Evolutionary conservation across 2,113 vertebrate species (phyloP).

Genomic region (Heptranchias perlo): DNA sequence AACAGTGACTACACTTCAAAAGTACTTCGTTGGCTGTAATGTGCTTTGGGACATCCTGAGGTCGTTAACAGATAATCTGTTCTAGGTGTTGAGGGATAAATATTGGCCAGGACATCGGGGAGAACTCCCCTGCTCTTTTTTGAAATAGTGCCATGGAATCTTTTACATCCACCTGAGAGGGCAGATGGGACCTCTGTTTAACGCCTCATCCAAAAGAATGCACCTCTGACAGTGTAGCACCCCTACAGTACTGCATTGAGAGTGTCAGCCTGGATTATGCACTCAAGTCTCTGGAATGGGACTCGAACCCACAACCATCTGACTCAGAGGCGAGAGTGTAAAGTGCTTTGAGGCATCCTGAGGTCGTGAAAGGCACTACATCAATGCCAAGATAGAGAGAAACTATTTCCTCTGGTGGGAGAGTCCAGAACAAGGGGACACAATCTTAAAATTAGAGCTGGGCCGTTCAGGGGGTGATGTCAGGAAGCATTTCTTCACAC

Average conservation of each 20-base stretch:
- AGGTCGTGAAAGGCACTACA: not conserved
- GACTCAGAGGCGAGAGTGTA: not conserved
- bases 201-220: not conserved
- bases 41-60: not conserved
- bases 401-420: not conserved
- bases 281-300: too few species aligned
- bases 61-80: not conserved
- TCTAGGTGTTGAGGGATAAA: not conserved
- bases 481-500: not conserved
- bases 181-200: not conserved
- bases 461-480: not conserved
- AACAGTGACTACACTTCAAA: too few species aligned
- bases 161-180: not conserved
- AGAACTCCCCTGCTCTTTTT: not conserved
- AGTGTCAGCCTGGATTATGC: too few species aligned
- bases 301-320: too few species aligned
- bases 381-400: too few species aligned
- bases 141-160: not conserved
- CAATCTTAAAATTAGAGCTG: not conserved
- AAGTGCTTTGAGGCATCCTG: not conserved
- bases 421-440: not conserved
- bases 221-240: not conserved
- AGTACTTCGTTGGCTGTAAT: too few species aligned
- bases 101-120: too few species aligned
- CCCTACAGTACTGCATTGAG: not conserved